phyloP scores from a whole-genome alignment of 2,113 vertebrate species.

The Daboia siamensis region DNA sequence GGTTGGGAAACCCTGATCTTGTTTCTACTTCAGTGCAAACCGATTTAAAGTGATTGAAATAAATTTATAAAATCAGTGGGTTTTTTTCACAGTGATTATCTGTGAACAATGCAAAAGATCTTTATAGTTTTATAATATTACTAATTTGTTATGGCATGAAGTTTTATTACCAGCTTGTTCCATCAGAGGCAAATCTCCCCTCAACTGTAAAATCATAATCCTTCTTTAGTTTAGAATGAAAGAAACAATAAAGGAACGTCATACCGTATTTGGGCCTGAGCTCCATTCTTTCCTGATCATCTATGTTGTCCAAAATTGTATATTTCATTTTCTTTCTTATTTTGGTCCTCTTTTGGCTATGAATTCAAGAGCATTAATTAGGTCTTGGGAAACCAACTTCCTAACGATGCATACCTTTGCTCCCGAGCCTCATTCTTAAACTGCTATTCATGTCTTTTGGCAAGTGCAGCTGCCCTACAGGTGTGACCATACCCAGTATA shows the following conservation, averaged over 20 bases:
- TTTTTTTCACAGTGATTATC: not conserved
- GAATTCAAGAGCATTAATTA: conserved; percentile 32
- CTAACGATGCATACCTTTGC: not conserved
- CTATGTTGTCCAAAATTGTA: conserved; percentile 88
- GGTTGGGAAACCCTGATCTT: no score
- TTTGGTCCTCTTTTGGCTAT: conserved; percentile 79
- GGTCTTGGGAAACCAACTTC: not conserved
- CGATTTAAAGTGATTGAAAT: not conserved
- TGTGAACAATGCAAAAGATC: not conserved
- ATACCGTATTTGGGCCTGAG: conserved; percentile 85
- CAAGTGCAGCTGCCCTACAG: not conserved
- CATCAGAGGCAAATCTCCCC: not conserved
- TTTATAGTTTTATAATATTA: not conserved
- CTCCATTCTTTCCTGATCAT: conserved; percentile 89
- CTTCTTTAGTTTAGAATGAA: not conserved
- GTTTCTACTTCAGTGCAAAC: not conserved
- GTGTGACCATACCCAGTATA: not conserved
- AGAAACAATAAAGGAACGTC: not conserved
- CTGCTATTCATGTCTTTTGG: not conserved
- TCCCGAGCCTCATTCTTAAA: not conserved
- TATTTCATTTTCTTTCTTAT: conserved; percentile 88
- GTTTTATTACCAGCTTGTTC: not conserved
- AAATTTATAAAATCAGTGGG: not conserved
- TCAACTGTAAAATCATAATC: not conserved
- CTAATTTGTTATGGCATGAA: not conserved